phyloP scores from a whole-genome alignment of 2,797 vertebrate species.

The Botia almorhae region DNA sequence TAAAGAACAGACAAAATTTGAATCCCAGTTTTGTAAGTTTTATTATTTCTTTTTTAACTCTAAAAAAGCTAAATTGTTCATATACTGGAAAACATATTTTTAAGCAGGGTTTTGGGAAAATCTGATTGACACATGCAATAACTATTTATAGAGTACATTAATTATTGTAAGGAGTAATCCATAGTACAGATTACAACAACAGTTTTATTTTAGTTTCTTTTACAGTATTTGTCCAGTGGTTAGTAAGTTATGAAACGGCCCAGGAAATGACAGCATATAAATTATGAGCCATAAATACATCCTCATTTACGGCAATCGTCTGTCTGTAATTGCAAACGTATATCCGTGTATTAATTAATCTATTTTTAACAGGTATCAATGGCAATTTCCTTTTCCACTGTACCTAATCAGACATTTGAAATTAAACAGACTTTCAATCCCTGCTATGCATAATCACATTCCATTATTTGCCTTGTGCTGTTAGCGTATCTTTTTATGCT shows the following conservation, averaged over 20 bases:
- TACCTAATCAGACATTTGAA: conserved; percentile 59
- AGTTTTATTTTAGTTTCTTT: background rate
- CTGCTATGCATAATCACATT: conserved; percentile 62
- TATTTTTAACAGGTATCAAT: conserved; percentile 56
- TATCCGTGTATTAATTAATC: conserved; percentile 58
- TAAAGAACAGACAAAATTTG: too few relatives aligned
- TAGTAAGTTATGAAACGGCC: background rate
- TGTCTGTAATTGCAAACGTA: conserved; percentile 43
- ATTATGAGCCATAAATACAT: conserved; percentile 8
- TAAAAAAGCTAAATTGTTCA: too few relatives aligned
- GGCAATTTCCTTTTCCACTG: conserved; percentile 57
- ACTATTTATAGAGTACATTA: background rate
- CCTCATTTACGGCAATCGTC: conserved; percentile 9
- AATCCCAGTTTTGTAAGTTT: too few relatives aligned
- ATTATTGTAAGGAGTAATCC: background rate
- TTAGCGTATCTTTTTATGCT: conserved; percentile 7
- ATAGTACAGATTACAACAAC: background rate
- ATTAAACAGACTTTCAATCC: conserved; percentile 48
- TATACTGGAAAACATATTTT: background rate
- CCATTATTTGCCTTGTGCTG: conserved; percentile 51
- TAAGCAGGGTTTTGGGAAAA: background rate
- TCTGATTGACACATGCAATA: background rate
- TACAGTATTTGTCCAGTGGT: background rate
- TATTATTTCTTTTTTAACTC: too few relatives aligned
- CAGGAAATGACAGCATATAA: background rate